A percentile compares a stretch with the other conserved stretches of the same genome.
These are phyloP conservation scores for Pyrrhia umbra DNA, from an alignment of 2,888 invertebrate species.

Conservation along the genomic window DNA sequence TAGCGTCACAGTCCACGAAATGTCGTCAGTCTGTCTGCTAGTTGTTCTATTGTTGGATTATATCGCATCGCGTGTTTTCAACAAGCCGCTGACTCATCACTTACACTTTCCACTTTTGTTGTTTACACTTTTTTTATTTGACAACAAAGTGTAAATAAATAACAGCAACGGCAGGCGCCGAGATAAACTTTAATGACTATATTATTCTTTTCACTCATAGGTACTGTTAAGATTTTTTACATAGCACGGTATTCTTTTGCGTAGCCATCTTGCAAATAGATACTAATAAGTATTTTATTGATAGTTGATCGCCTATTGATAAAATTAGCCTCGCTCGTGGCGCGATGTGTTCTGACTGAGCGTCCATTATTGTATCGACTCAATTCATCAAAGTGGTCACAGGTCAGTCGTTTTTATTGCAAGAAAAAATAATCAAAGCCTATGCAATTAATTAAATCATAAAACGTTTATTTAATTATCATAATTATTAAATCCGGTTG, in stretches of 20 bases:
- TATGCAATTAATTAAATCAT: too few relatives aligned
- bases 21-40: conserved; percentile 33
- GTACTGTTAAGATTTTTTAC: too few relatives aligned
- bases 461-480: conserved; percentile 1
- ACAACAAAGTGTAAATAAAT: conserved; percentile 3
- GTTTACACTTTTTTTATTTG: conserved; percentile 27
- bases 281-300: too few relatives aligned
- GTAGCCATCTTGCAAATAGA: too few relatives aligned
- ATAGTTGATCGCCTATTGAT: too few relatives aligned
- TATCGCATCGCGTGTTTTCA: conserved; percentile 36
- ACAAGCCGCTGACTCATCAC: conserved; percentile 37
- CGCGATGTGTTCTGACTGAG: too few relatives aligned
- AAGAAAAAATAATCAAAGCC: too few relatives aligned
- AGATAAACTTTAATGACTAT: not conserved
- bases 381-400: not conserved
- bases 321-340: too few relatives aligned
- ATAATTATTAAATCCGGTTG: not conserved
- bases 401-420: too few relatives aligned
- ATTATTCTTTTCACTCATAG: too few relatives aligned
- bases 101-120: conserved; percentile 38
- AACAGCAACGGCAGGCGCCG: not conserved
- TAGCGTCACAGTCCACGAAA: too few relatives aligned
- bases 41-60: conserved; percentile 41
- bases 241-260: too few relatives aligned
- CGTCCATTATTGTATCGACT: not conserved